These are phyloP conservation scores for Aspiorhynchus laticeps DNA, from an alignment of 2,113 vertebrate species.

Conservation along the genomic window DNA sequence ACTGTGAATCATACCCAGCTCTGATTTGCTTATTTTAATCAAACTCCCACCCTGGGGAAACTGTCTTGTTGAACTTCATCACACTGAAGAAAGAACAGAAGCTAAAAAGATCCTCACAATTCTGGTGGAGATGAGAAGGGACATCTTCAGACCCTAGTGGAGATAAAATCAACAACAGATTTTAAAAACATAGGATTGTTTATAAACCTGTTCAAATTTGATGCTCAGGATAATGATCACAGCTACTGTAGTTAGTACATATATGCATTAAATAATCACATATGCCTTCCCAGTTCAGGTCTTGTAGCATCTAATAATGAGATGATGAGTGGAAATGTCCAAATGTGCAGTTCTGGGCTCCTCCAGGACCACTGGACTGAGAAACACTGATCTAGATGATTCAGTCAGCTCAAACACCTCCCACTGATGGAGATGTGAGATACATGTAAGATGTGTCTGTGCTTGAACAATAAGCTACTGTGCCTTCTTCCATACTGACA, in stretches of 20 bases:
- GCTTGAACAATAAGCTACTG: not conserved
- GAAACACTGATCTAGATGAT: not conserved
- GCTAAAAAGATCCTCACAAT: not conserved
- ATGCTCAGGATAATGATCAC: not conserved
- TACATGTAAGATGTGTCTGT: conserved; percentile 5
- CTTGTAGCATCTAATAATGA: not conserved
- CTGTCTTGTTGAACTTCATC: conserved; percentile 1
- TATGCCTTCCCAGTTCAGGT: not conserved
- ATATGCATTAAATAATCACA: not conserved
- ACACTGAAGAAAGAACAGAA: not conserved
- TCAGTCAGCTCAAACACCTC: conserved; percentile 10
- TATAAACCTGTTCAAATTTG: not conserved
- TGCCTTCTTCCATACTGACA: not conserved
- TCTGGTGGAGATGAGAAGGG: not conserved
- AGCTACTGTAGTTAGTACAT: not conserved
- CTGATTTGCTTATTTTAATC: not conserved
- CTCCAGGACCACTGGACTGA: conserved; percentile 3
- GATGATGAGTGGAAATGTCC: not conserved
- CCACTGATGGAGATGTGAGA: conserved; percentile 20
- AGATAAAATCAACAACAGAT: not conserved
- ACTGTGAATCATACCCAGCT: not conserved
- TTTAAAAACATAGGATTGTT: not conserved
- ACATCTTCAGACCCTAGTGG: not conserved
- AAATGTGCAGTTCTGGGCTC: not conserved
- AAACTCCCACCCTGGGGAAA: conserved; percentile 5